A percentile compares a stretch with the other conserved stretches of the same genome.
Evolutionary conservation across 2,113 vertebrate species (phyloP).

Genomic region (Pitta sordida): DNA sequence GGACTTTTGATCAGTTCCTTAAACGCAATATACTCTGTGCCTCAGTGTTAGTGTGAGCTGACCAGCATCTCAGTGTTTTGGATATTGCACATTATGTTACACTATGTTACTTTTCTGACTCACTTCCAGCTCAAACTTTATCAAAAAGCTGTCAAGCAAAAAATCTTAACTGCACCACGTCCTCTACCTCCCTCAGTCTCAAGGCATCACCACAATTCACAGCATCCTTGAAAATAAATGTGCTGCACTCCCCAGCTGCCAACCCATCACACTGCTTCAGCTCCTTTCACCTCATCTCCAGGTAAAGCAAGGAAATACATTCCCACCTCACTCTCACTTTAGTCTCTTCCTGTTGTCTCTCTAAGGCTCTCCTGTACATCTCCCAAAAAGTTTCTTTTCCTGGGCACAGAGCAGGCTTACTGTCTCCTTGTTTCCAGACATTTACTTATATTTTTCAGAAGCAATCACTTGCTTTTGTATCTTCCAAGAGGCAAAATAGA

Average conservation of each 20-base stretch:
- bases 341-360: neutral
- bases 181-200: neutral
- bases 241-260: neutral
- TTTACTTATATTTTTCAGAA: neutral
- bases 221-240: neutral
- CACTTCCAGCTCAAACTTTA: neutral
- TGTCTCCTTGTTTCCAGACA: neutral
- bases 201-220: rapidly evolving
- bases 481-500: neutral
- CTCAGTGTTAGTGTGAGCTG: neutral
- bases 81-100: neutral
- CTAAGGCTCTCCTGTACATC: neutral
- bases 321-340: neutral
- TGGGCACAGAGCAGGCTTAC: neutral
- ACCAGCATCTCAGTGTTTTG: neutral
- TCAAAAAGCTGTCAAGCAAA: neutral
- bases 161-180: neutral
- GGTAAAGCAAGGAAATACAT: neutral
- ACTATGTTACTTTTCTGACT: neutral
- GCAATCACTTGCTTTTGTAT: neutral
- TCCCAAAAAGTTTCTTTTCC: neutral
- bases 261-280: neutral
- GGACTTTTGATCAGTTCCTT: neutral
- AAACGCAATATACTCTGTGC: neutral
- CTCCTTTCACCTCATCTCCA: neutral